Evolutionary conservation across 2,888 invertebrate species (phyloP), one percentile per base, ranked within the genome.

Genomic region (Arrhopalites spinosus): DNA sequence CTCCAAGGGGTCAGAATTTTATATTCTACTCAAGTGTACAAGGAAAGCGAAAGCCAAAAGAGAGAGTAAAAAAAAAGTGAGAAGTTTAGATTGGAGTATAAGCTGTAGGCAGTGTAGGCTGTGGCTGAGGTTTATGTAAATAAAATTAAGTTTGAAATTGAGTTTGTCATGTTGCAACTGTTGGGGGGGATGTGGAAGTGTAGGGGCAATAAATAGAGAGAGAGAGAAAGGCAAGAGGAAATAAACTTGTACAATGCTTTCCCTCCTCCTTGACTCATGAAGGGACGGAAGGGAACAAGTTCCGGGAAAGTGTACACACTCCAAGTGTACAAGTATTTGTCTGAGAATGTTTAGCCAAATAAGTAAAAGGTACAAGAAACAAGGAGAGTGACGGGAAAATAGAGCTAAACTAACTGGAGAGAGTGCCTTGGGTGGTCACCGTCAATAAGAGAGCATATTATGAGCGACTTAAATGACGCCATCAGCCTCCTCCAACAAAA

Each of bases 391-490:
- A n/a, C n/a, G n/a, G 36, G 36, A 15, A 53, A 17, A 53, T 53
- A 20, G 53, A 53, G 53, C 53, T 53, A 53, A 17, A 53, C 36
- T 59, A 59, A 59, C 20, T 59, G 20, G 20, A 11, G 8, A 59
- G n/a, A 59, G 20, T 20, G 20, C 20, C 8, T 59, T n/a, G 59
- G 59, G 8, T 53, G 11, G 47, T 45, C 47, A 20, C 15, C 7
- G 53, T 53, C 53, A 45, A 2, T 20, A 30, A 43, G 45, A 45
- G 15, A 66, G 66, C 66, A 45, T 66, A 66, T 20, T 66, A 30
- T 66, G 43, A 66, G 45, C 43, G 43, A 23, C 66, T 66, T 66
- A 66, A 66, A n/a, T 66, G 43, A 66, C 66, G 45, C 66, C 45
- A 66, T 27, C 29, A 66, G 2, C 59, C 11, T n/a, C 59, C 5